phyloP scores from a whole-genome alignment of 2,888 invertebrate species.

The Conus canariensis region DNA sequence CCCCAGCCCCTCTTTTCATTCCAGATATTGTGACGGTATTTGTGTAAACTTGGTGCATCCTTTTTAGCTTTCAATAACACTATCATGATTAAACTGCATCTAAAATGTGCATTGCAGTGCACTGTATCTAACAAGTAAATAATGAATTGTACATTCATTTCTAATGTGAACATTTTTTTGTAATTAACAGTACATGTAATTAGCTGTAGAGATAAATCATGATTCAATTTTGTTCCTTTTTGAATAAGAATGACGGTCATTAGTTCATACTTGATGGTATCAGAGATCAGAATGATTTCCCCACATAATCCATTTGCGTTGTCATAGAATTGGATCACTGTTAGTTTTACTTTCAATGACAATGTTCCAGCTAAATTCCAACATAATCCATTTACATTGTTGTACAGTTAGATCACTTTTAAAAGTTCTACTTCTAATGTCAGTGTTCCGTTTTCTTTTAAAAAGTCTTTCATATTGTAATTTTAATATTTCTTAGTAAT shows the following conservation, averaged over 20 bases:
- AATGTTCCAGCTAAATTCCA: too few species aligned
- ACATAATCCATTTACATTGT: too few species aligned
- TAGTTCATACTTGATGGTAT: neutral
- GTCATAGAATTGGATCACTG: neutral
- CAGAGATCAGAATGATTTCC: neutral
- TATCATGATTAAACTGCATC: neutral
- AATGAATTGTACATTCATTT: neutral
- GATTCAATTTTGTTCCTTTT: neutral
- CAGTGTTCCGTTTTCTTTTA: neutral
- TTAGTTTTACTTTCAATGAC: too few species aligned
- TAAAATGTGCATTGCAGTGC: neutral
- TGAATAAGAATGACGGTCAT: neutral
- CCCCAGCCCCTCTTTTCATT: neutral
- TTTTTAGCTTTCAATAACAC: neutral
- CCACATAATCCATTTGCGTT: neutral
- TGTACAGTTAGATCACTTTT: too few species aligned
- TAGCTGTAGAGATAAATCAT: neutral
- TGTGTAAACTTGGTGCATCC: constrained; percentile 5
- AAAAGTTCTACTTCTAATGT: neutral
- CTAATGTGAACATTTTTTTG: neutral
- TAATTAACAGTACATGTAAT: neutral
- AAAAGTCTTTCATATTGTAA: neutral
- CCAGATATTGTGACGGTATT: neutral
- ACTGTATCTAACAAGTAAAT: neutral
- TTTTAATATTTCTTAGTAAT: neutral